Conservation (phyloP, 2,113 vertebrate genomes). For the Elanoides forficatus region DNA sequence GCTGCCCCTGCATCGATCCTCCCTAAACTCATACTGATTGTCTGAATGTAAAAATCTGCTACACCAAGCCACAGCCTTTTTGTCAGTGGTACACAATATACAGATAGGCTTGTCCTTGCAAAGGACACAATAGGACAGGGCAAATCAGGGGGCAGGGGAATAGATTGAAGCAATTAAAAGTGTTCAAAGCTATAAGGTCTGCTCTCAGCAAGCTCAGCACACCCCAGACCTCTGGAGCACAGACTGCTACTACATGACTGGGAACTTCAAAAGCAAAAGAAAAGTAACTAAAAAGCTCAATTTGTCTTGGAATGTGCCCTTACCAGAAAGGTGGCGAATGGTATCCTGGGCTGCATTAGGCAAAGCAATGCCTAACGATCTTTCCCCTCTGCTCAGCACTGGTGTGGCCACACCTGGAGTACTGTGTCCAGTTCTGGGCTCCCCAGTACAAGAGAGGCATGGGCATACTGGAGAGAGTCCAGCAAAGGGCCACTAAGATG, state of each 20-base stretch:
- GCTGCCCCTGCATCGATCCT: not conserved
- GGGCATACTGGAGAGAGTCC: not conserved
- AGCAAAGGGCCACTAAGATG: not conserved
- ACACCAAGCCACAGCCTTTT: not conserved
- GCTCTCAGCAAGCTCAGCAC: not conserved
- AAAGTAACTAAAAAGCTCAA: not conserved
- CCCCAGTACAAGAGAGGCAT: not conserved
- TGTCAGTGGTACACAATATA: not conserved
- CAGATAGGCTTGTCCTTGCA: not conserved
- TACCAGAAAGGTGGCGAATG: fast-evolving
- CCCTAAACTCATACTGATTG: not conserved
- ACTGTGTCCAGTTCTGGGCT: not conserved
- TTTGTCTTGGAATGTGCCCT: not conserved
- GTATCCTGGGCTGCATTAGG: not conserved
- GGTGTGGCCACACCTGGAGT: not conserved
- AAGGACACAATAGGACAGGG: not conserved
- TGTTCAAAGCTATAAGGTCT: not conserved
- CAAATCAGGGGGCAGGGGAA: not conserved
- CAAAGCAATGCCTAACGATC: not conserved
- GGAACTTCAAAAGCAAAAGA: not conserved
- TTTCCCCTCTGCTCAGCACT: not conserved
- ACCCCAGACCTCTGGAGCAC: not conserved
- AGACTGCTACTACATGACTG: not conserved
- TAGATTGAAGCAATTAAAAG: not conserved
- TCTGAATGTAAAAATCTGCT: not conserved